Conservation (phyloP, 2,888 invertebrate species). For the Catocala sponsa region DNA sequence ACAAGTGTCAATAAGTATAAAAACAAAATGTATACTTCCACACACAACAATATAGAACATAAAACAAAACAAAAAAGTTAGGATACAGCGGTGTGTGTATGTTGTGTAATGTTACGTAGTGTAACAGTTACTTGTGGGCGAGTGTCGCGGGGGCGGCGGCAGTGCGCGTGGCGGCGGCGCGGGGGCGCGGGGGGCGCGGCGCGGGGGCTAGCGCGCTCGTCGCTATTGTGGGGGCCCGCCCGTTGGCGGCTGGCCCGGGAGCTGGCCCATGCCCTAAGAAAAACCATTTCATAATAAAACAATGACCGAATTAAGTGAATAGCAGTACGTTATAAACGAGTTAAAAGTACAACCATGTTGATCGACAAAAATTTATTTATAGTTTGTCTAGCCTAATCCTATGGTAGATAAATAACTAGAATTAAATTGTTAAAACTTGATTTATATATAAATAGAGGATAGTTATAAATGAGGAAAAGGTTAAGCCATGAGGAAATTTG, state of each 20-base stretch:
- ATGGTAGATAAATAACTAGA: no score
- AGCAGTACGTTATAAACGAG: conserved; percentile 3
- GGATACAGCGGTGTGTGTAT: neutral
- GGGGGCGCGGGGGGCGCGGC: conserved; percentile 15
- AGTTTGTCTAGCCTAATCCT: no score
- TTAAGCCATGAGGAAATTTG: no score
- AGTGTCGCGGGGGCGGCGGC: neutral
- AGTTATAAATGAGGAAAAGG: no score
- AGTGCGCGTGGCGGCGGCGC: conserved; percentile 2
- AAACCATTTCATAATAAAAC: no score
- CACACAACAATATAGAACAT: neutral
- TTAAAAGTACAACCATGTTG: no score
- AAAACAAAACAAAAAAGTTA: neutral
- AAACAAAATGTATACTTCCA: conserved; percentile 9
- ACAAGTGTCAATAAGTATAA: no score
- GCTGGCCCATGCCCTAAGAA: conserved; percentile 79
- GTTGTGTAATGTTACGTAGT: neutral
- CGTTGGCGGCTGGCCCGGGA: conserved; percentile 79
- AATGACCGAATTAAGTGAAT: neutral
- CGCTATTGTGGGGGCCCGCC: conserved; percentile 84
- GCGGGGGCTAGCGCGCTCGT: conserved; percentile 49
- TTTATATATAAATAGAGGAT: no score
- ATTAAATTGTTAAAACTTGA: no score
- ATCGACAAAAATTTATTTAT: no score
- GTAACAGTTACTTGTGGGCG: no score